phyloP scores from a whole-genome alignment of 2,797 vertebrate genomes.

The Brachyrhaphis roseni region DNA sequence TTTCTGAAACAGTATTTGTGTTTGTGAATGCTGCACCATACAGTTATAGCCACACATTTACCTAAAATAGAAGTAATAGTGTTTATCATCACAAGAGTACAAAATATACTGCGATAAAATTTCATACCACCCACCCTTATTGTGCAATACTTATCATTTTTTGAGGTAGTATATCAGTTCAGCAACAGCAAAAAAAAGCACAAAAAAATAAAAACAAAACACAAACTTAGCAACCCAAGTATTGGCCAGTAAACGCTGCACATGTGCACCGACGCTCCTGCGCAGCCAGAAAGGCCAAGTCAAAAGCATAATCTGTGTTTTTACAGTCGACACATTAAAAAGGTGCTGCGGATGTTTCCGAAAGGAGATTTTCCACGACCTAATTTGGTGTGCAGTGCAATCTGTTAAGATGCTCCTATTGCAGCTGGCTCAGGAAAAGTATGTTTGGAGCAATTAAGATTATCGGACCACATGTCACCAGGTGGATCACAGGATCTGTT shows the following conservation, averaged over 20 bases:
- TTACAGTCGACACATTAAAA: not conserved
- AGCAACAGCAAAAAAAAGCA: not conserved
- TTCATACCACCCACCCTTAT: not conserved
- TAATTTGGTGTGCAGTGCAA: not conserved
- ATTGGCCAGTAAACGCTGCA: not conserved
- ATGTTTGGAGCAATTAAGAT: constrained; percentile 21
- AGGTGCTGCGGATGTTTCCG: not conserved
- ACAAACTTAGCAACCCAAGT: not conserved
- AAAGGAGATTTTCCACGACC: not conserved
- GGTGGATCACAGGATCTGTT: constrained; percentile 31
- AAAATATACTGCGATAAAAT: not conserved
- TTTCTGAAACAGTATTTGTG: not conserved
- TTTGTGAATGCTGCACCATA: not conserved
- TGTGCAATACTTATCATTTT: not conserved
- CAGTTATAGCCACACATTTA: not conserved
- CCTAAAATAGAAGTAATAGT: not conserved
- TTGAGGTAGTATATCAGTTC: not conserved
- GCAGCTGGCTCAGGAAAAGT: constrained; percentile 9
- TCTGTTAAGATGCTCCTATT: not conserved
- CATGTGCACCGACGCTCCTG: not conserved
- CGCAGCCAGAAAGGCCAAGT: not conserved
- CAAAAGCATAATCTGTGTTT: not conserved
- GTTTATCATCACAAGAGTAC: not conserved
- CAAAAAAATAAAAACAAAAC: not conserved
- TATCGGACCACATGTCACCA: constrained; percentile 25